phyloP scores from a whole-genome alignment of 2,888 invertebrate genomes.

The Linnaemya tessellans region DNA sequence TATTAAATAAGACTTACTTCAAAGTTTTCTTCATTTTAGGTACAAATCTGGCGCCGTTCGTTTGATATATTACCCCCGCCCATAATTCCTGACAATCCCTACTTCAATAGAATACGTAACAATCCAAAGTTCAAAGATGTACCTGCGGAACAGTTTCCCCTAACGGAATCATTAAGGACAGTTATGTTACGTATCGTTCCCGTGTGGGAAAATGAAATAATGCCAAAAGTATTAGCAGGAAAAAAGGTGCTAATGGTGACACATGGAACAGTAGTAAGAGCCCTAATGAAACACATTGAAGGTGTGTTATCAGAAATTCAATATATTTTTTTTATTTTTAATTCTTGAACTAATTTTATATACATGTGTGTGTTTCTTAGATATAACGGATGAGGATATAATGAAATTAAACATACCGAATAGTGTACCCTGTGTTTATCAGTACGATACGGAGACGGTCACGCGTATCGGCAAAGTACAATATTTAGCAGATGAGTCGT shows the following conservation, averaged over 20 bases:
- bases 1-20: background rate
- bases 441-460: conserved; percentile 87
- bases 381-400: conserved; percentile 88
- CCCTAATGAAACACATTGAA: conserved; percentile 93
- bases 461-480: conserved; percentile 88
- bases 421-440: conserved; percentile 91
- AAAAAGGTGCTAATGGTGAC: conserved; percentile 92
- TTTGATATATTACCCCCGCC: conserved; percentile 92
- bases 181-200: conserved; percentile 92
- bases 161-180: conserved; percentile 91
- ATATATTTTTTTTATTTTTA: background rate
- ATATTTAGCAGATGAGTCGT: conserved; percentile 91
- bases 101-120: conserved; percentile 89
- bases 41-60: conserved; percentile 93
- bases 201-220: conserved; percentile 93
- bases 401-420: conserved; percentile 91
- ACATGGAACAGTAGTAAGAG: conserved; percentile 93
- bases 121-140: conserved; percentile 89
- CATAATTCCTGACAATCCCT: conserved; percentile 90
- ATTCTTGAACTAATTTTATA: background rate
- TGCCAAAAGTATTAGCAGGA: conserved; percentile 87
- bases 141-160: conserved; percentile 90
- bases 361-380: conserved; percentile 80
- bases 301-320: conserved; percentile 82
- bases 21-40: conserved; percentile 82